Conservation (phyloP, 1,140 invertebrate genomes). For the Caenorhabditis brenneri region DNA sequence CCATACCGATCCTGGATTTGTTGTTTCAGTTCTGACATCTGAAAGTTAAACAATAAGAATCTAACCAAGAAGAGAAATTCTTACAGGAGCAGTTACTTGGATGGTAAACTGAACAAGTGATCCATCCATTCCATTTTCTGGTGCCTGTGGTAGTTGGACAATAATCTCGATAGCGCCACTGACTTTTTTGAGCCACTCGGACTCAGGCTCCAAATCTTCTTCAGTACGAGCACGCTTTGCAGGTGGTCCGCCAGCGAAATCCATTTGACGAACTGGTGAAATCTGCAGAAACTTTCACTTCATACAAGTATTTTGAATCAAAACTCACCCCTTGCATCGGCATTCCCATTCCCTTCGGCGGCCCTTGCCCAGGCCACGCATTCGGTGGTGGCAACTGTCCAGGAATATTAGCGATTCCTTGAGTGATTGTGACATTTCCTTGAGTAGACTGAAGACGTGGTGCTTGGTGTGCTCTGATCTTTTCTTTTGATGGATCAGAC, state of each 20-base stretch:
- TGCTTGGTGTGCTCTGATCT: slow-evolving; percentile 45
- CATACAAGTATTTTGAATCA: neutral
- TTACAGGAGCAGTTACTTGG: slow-evolving; percentile 79
- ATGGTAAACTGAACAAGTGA: slow-evolving; percentile 83
- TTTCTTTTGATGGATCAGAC: slow-evolving; percentile 44
- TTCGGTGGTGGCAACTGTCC: neutral
- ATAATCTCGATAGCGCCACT: slow-evolving; percentile 69
- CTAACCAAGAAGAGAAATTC: neutral
- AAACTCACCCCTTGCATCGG: slow-evolving; percentile 55
- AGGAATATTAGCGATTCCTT: neutral
- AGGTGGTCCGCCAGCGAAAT: slow-evolving; percentile 79
- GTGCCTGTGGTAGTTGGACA: slow-evolving; percentile 53
- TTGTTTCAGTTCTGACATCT: slow-evolving; percentile 84
- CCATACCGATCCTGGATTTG: slow-evolving; percentile 86
- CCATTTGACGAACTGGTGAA: neutral
- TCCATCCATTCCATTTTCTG: slow-evolving; percentile 95
- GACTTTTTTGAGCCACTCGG: slow-evolving; percentile 80
- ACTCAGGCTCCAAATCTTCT: slow-evolving; percentile 87
- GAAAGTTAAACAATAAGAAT: slow-evolving; percentile 37
- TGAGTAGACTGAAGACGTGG: slow-evolving; percentile 8
- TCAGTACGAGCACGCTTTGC: slow-evolving; percentile 88
- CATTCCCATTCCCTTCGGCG: slow-evolving; percentile 49
- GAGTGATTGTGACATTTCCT: slow-evolving; percentile 50
- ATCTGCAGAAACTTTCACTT: neutral
- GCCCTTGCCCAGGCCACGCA: slow-evolving; percentile 56